Evolutionary conservation across 1,140 invertebrate species (phyloP).

Genomic region (Luehdorfia chinensis): DNA sequence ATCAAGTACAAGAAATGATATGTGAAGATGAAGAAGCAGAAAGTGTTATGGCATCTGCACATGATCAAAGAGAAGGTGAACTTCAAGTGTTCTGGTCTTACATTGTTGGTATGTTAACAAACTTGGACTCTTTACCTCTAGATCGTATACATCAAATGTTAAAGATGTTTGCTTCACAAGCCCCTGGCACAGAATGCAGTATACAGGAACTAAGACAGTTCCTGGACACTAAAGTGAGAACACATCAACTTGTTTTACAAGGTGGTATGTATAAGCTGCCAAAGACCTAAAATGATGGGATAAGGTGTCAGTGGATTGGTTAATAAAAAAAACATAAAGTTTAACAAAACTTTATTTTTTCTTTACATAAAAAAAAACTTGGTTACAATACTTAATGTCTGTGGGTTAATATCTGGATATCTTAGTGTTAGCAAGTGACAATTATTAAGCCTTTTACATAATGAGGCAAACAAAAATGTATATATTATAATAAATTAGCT

Average conservation of each 20-base stretch:
- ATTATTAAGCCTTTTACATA: constrained; percentile 34
- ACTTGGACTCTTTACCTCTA: constrained; percentile 93
- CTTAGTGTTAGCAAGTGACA: constrained; percentile 44
- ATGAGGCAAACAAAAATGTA: constrained; percentile 31
- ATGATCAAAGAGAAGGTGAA: constrained; percentile 95
- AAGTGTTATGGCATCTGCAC: constrained; percentile 94
- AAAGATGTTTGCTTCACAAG: constrained; percentile 95
- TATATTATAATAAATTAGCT: constrained; percentile 36
- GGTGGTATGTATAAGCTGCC: constrained; percentile 93
- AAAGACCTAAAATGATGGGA: too few species aligned
- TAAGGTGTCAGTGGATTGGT: too few species aligned
- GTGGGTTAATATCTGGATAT: constrained; percentile 53
- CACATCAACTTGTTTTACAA: constrained; percentile 90
- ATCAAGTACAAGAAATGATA: constrained; percentile 81
- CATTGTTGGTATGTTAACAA: constrained; percentile 97
- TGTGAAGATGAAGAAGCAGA: constrained; percentile 95
- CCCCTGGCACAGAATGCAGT: constrained; percentile 92
- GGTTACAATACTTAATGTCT: constrained; percentile 59
- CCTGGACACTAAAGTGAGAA: constrained; percentile 94
- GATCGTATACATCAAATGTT: constrained; percentile 98
- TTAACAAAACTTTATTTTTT: constrained; percentile 64
- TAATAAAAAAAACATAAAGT: constrained; percentile 32
- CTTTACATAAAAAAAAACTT: constrained; percentile 65
- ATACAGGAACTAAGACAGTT: constrained; percentile 92
- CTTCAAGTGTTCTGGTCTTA: constrained; percentile 98